phyloP scores from a whole-genome alignment of 37 sponge, comb jelly and placozoan genomes.

The Halisarca cf. caerulea region DNA sequence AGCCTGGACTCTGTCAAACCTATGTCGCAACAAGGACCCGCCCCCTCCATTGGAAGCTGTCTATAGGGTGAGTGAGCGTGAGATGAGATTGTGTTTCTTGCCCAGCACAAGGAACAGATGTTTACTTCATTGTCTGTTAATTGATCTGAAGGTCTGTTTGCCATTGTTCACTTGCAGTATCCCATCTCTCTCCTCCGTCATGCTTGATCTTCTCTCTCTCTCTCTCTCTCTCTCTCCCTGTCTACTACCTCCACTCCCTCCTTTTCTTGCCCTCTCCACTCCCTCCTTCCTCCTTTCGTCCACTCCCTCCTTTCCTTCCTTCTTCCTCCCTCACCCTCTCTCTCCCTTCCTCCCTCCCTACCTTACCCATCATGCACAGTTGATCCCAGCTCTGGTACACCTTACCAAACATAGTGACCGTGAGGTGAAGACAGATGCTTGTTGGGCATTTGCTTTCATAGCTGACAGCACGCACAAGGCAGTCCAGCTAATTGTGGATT shows the following conservation, averaged over 20 bases:
- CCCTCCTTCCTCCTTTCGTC: no score
- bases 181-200: neutral
- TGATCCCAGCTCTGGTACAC: conserved; percentile 77
- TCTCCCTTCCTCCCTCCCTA: neutral
- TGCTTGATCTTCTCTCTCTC: neutral
- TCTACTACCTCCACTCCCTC: neutral
- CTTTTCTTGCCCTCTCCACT: no score
- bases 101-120: neutral
- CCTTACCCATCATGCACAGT: conserved; percentile 41
- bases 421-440: conserved; percentile 88
- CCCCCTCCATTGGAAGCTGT: conserved; percentile 91
- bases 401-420: conserved; percentile 74
- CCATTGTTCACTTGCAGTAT: neutral
- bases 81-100: no score
- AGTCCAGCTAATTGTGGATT: conserved; percentile 62
- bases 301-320: no score
- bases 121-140: neutral
- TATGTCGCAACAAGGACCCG: conserved; percentile 95
- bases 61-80: conserved; percentile 42
- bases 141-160: neutral
- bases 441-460: conserved; percentile 94
- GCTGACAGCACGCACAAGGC: conserved; percentile 79
- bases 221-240: no score
- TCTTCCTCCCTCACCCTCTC: neutral
- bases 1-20: conserved; percentile 89